Conservation (phyloP, 2,113 vertebrate species). For the Calidris pygmaea region DNA sequence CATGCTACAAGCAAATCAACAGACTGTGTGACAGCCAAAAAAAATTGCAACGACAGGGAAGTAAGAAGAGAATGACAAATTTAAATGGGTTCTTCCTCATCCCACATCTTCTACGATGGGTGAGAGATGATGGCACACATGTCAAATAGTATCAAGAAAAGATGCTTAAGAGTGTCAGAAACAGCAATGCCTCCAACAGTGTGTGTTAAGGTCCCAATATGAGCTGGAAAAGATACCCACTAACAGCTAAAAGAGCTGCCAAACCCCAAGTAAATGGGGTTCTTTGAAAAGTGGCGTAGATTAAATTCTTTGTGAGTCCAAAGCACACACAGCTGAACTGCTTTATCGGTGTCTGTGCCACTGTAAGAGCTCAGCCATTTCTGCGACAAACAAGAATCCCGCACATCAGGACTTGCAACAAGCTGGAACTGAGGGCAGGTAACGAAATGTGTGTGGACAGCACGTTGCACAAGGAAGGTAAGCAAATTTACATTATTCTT, state of each 20-base stretch:
- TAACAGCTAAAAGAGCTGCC: not conserved
- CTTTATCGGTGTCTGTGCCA: not conserved
- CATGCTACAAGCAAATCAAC: not conserved
- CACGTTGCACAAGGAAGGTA: not conserved
- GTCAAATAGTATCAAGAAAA: not conserved
- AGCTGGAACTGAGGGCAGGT: not conserved
- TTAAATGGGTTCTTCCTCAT: not conserved
- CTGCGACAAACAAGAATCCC: not conserved
- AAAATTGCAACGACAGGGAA: not conserved
- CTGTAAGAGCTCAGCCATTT: not conserved
- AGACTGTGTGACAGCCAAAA: not conserved
- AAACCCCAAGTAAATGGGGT: not conserved
- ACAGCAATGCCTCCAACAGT: not conserved
- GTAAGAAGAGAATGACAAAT: not conserved
- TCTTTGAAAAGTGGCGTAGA: not conserved
- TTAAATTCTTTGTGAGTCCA: not conserved
- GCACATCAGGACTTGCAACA: not conserved
- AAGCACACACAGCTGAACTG: fast-evolving
- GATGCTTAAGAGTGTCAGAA: not conserved
- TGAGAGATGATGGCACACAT: not conserved
- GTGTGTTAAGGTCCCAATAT: not conserved
- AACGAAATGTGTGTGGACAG: not conserved
- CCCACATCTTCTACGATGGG: not conserved
- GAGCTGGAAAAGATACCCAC: not conserved
- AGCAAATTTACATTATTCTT: not conserved